Evolutionary conservation across 2,888 invertebrate genomes (phyloP).

Genomic region (Latrodectus elegans): DNA sequence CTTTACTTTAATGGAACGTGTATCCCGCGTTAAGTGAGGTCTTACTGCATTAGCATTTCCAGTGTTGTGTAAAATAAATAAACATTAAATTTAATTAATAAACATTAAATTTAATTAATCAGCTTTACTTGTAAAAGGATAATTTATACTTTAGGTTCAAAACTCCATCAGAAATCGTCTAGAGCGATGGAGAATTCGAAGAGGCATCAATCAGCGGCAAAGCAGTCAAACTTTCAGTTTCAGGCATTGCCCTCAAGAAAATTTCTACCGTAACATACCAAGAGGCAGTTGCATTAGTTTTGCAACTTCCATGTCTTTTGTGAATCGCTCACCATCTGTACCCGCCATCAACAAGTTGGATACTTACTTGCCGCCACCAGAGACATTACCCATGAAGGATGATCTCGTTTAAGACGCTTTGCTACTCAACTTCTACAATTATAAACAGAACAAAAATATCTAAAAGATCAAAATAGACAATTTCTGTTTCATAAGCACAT

Average conservation of each 20-base stretch:
- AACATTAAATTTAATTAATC: not conserved
- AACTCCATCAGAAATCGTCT: slow-evolving; percentile 88
- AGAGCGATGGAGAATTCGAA: slow-evolving; percentile 82
- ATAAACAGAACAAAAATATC: too few relatives aligned
- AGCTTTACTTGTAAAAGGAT: not conserved
- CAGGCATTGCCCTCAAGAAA: slow-evolving; percentile 36
- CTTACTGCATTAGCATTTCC: too few relatives aligned
- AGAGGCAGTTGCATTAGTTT: slow-evolving; percentile 55
- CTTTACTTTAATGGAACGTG: too few relatives aligned
- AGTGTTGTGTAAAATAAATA: too few relatives aligned
- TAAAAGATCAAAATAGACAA: too few relatives aligned
- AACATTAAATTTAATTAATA: not conserved
- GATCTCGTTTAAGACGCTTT: slow-evolving; percentile 23
- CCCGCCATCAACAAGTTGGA: slow-evolving; percentile 34
- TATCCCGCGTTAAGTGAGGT: too few relatives aligned
- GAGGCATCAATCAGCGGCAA: slow-evolving; percentile 56
- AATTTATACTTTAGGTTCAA: slow-evolving; percentile 75
- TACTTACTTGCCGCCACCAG: slow-evolving; percentile 22
- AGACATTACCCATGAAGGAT: slow-evolving; percentile 50
- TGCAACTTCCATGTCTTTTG: slow-evolving; percentile 60
- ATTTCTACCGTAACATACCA: slow-evolving; percentile 48
- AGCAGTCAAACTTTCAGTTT: slow-evolving; percentile 39
- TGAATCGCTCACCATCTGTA: slow-evolving; percentile 56
- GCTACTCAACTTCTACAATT: too few relatives aligned
- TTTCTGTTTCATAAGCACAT: too few relatives aligned